phyloP scores from a whole-genome alignment of 2,113 vertebrate genomes.

The Prinia subflava region DNA sequence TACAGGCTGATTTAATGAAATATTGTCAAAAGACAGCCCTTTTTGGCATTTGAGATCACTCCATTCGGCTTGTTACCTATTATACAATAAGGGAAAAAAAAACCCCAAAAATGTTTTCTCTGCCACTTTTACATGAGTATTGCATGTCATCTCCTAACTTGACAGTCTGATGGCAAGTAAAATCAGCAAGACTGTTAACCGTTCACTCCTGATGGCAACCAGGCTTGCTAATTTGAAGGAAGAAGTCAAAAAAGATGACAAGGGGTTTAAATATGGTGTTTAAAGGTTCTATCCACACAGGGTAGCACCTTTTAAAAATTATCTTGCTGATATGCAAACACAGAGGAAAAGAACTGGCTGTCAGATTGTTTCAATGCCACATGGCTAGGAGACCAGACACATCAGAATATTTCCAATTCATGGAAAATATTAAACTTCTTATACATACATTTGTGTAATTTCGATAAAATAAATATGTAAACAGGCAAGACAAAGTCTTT shows the following conservation, averaged over 20 bases:
- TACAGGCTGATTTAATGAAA: not conserved
- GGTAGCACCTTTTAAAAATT: not conserved
- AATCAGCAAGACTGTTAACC: not conserved
- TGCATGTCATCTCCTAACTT: not conserved
- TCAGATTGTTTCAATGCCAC: not conserved
- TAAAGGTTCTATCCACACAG: not conserved
- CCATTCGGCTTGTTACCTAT: not conserved
- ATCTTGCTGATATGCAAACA: not conserved
- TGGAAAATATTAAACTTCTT: not conserved
- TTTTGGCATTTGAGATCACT: not conserved
- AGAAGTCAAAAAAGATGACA: not conserved
- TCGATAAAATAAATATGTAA: not conserved
- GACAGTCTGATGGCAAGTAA: slow-evolving; percentile 11
- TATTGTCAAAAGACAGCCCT: not conserved
- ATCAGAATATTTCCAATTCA: not conserved
- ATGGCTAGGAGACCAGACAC: not conserved
- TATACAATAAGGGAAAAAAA: not conserved
- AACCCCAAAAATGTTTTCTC: not conserved
- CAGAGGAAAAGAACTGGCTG: not conserved
- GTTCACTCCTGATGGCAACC: not conserved
- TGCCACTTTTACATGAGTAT: not conserved
- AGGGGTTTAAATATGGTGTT: not conserved
- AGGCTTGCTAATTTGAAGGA: not conserved
- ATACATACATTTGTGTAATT: not conserved
- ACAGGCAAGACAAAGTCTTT: not conserved